Conservation (phyloP, 2,113 vertebrate species). For the Calyptomena viridis region DNA sequence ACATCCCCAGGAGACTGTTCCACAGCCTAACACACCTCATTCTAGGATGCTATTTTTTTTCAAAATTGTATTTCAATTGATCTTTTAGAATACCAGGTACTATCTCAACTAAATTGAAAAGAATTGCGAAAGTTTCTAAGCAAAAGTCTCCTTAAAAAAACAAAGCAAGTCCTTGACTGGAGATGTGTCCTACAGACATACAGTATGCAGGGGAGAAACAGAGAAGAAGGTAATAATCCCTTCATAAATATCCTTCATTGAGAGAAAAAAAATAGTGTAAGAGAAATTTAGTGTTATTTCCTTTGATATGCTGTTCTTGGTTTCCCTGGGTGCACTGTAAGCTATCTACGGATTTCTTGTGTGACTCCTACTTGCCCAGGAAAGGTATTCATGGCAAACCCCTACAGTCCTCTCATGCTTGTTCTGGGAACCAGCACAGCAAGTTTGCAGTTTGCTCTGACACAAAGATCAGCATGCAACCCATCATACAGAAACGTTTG, state of each 20-base stretch:
- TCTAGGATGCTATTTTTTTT: neutral
- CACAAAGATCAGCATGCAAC: fast-evolving
- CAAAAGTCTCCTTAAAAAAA: neutral
- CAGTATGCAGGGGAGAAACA: neutral
- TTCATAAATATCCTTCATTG: neutral
- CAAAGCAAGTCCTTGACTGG: neutral
- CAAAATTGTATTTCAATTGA: neutral
- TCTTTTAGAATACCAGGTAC: neutral
- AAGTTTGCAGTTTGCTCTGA: neutral
- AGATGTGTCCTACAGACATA: neutral
- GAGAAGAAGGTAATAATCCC: neutral
- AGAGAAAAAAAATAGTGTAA: fast-evolving
- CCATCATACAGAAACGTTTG: neutral
- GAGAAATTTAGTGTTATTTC: neutral
- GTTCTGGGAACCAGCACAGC: neutral
- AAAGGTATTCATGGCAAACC: neutral
- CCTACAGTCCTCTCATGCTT: fast-evolving
- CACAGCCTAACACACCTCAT: neutral
- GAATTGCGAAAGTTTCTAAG: neutral
- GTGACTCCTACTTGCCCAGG: neutral
- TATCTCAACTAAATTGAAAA: neutral
- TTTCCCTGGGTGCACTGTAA: neutral
- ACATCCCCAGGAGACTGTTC: neutral
- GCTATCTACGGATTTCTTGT: neutral
- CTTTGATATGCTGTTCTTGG: neutral